A percentile compares a stretch with the other conserved stretches of the same genome.
These are phyloP conservation scores for Isaurus tuberculatus DNA, from an alignment of 92 coral and sea anemone genomes.

Conservation along the genomic window DNA sequence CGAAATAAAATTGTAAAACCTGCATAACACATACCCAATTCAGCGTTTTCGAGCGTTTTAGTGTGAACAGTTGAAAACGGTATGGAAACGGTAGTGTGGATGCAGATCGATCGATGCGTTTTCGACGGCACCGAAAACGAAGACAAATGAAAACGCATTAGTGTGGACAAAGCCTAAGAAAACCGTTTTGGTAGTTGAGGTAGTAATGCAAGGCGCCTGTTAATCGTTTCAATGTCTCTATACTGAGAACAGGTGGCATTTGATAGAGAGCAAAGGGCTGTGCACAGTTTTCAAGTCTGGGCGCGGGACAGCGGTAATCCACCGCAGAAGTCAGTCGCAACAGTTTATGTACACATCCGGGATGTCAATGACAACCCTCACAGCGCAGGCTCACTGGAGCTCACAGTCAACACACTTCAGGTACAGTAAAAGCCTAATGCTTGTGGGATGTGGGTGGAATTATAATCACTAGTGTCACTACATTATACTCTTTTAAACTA, in stretches of 20 bases:
- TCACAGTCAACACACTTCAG: slow-evolving; percentile 71
- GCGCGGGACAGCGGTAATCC: slow-evolving; percentile 85
- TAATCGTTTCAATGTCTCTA: neutral
- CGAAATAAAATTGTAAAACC: no score
- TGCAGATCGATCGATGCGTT: no score
- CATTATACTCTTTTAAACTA: neutral
- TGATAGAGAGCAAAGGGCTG: slow-evolving; percentile 78
- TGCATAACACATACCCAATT: no score
- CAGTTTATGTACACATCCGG: slow-evolving; percentile 67
- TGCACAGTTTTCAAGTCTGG: slow-evolving; percentile 66
- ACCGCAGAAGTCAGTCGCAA: slow-evolving; percentile 52
- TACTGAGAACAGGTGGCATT: slow-evolving; percentile 46
- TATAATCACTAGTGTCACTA: neutral
- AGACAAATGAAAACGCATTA: no score
- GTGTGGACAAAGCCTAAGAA: no score
- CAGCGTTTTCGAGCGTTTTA: no score
- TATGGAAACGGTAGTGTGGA: no score
- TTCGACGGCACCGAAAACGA: no score
- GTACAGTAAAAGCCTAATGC: neutral
- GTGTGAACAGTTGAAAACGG: no score
- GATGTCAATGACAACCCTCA: slow-evolving; percentile 95
- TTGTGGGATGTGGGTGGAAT: no score
- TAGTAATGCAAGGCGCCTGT: no score
- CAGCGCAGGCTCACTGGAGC: slow-evolving; percentile 68
- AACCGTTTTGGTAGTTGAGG: no score